These are phyloP conservation scores for Terebella lapidaria DNA, from an alignment of 2,888 invertebrate species.

Conservation along the genomic window DNA sequence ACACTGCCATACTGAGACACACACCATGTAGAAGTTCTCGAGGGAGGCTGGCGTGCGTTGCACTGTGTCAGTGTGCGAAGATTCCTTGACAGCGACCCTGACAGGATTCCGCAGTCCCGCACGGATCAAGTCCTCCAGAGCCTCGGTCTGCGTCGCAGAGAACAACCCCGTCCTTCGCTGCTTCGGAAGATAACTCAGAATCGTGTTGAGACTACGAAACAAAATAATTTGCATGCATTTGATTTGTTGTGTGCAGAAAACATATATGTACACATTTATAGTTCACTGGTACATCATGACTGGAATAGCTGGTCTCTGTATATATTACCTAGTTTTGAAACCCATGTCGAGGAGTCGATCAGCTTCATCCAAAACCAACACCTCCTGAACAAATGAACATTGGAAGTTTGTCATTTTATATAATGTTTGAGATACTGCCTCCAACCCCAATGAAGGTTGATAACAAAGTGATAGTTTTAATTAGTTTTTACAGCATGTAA, in stretches of 20 bases:
- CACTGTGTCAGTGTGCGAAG: slow-evolving; percentile 24
- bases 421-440: too few relatives aligned
- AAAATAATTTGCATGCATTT: neutral
- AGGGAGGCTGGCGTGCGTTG: slow-evolving; percentile 57
- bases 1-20: too few relatives aligned
- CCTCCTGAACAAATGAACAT: too few relatives aligned
- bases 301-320: too few relatives aligned
- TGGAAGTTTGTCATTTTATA: too few relatives aligned
- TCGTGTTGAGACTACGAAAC: slow-evolving; percentile 67
- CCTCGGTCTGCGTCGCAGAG: slow-evolving; percentile 96
- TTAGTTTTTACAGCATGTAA: too few relatives aligned
- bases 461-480: too few relatives aligned
- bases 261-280: neutral
- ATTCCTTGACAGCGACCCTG: slow-evolving; percentile 82
- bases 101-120: slow-evolving; percentile 93
- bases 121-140: slow-evolving; percentile 81
- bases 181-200: slow-evolving; percentile 83
- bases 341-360: slow-evolving; percentile 90
- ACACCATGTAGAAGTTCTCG: slow-evolving; percentile 70
- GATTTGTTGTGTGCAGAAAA: neutral
- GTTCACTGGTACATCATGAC: neutral
- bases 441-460: too few relatives aligned
- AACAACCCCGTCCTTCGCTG: slow-evolving; percentile 95
- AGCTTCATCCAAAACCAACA: slow-evolving; percentile 92
- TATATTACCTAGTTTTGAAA: slow-evolving; percentile 66